phyloP scores from a whole-genome alignment of 1,140 invertebrate species.

The Calliphora vicina region DNA sequence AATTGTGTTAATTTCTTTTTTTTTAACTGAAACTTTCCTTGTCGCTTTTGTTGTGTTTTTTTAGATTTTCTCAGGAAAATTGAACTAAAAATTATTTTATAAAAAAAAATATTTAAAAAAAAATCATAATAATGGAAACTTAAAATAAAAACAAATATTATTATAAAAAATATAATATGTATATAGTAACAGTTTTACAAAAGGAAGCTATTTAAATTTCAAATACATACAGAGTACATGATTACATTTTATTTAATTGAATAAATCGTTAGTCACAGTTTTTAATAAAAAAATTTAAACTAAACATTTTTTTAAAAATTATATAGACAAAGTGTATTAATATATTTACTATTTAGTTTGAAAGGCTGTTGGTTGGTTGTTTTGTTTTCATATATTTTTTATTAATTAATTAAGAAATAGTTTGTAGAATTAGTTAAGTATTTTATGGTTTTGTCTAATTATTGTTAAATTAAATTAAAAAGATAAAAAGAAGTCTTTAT shows the following conservation, averaged over 20 bases:
- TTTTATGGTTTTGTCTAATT: neutral
- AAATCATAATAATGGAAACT: neutral
- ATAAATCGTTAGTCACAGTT: no score
- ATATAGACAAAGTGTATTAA: neutral
- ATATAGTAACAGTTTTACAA: neutral
- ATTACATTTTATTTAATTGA: no score
- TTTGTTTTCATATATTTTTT: no score
- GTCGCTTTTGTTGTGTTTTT: no score
- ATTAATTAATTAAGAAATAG: no score
- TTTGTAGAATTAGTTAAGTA: no score
- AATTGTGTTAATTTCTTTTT: no score
- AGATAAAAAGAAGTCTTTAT: neutral
- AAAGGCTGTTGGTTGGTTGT: neutral
- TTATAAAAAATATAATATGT: neutral
- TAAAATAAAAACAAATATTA: neutral
- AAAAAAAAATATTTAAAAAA: constrained; percentile 17
- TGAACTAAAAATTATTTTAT: constrained; percentile 15
- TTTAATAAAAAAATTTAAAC: neutral
- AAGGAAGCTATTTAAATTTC: neutral
- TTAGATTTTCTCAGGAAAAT: no score
- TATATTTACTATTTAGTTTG: neutral
- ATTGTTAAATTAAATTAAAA: neutral
- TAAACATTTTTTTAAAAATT: neutral
- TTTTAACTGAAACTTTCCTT: no score
- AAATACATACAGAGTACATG: neutral